Percentiles rank a stretch among this genome's conserved stretches.
Evolutionary conservation across 2,113 vertebrate species (phyloP).

Genomic region (Cettia cetti): DNA sequence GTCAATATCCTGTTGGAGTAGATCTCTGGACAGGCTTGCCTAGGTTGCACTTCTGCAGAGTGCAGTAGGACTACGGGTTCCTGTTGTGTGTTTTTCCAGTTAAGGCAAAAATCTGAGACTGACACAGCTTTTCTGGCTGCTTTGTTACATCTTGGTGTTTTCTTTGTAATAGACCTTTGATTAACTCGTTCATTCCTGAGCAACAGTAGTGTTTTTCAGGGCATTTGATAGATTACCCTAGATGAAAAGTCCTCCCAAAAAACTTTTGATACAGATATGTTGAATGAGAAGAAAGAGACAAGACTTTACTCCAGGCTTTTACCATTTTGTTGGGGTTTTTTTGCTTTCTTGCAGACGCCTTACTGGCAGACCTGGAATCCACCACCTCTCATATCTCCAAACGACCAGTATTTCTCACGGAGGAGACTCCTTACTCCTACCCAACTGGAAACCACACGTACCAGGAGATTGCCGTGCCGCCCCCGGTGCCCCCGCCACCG

Average conservation of each 20-base stretch:
- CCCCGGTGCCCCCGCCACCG: constrained; percentile 87
- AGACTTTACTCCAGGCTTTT: neutral
- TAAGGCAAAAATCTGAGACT: neutral
- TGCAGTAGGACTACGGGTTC: rapidly evolving
- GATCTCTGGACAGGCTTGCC: neutral
- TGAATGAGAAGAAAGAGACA: neutral
- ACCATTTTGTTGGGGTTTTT: neutral
- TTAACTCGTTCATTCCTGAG: neutral
- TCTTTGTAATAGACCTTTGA: neutral
- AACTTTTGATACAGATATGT: neutral
- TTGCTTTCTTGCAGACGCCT: constrained; percentile 77
- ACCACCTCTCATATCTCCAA: constrained; percentile 97
- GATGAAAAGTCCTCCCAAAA: neutral
- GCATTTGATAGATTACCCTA: neutral
- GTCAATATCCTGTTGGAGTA: neutral
- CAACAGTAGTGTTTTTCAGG: neutral
- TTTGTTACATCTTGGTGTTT: neutral
- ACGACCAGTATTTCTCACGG: constrained; percentile 85
- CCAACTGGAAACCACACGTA: constrained; percentile 86
- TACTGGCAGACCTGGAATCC: constrained; percentile 95
- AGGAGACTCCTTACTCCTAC: constrained; percentile 93
- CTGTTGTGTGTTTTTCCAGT: neutral
- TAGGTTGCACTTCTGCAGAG: neutral
- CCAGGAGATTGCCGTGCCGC: constrained; percentile 84
- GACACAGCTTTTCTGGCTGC: neutral